Evolutionary conservation across 1,140 invertebrate species (phyloP).

Genomic region (Dendroctonus ponderosae): DNA sequence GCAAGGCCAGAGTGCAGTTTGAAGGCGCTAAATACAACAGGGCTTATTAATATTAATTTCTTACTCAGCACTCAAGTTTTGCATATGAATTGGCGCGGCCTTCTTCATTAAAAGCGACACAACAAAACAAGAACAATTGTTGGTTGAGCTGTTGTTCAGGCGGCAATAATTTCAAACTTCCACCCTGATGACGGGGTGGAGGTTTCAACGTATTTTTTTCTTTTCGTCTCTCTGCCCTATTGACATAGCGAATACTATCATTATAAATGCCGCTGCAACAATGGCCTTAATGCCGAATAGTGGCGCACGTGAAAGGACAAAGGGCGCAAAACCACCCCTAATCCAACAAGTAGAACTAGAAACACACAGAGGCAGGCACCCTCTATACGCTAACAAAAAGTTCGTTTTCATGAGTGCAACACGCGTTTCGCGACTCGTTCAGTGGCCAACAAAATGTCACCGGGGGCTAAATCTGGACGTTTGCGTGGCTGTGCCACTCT

Average conservation of each 20-base stretch:
- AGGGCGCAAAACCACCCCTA: slow-evolving; percentile 46
- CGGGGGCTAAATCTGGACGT: slow-evolving; percentile 2
- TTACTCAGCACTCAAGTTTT: slow-evolving; percentile 12
- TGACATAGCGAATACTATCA: slow-evolving; percentile 45
- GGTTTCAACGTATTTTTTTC: slow-evolving; percentile 42
- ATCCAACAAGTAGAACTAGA: slow-evolving; percentile 49
- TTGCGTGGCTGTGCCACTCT: background rate
- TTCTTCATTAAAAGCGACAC: slow-evolving; percentile 5
- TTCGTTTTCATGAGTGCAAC: slow-evolving; percentile 38
- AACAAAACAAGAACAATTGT: too few relatives aligned
- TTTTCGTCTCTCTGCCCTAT: slow-evolving; percentile 6
- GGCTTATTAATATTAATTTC: slow-evolving; percentile 14
- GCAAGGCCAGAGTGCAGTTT: slow-evolving; percentile 3
- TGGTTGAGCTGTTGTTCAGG: too few relatives aligned
- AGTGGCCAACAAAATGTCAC: slow-evolving; percentile 13
- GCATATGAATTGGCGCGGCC: slow-evolving; percentile 5
- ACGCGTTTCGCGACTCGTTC: slow-evolving; percentile 39
- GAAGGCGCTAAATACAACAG: slow-evolving; percentile 10
- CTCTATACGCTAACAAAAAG: slow-evolving; percentile 21
- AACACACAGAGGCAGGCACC: slow-evolving; percentile 37
- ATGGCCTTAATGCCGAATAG: slow-evolving; percentile 41
- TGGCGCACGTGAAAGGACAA: slow-evolving; percentile 46
- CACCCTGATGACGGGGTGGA: slow-evolving; percentile 23
- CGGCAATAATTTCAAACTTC: too few relatives aligned
- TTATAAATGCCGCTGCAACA: slow-evolving; percentile 42